Percentiles rank a stretch among this genome's conserved stretches.
Conservation (phyloP, 2,797 vertebrate genomes). For the Odontamblyopus rebecca region DNA sequence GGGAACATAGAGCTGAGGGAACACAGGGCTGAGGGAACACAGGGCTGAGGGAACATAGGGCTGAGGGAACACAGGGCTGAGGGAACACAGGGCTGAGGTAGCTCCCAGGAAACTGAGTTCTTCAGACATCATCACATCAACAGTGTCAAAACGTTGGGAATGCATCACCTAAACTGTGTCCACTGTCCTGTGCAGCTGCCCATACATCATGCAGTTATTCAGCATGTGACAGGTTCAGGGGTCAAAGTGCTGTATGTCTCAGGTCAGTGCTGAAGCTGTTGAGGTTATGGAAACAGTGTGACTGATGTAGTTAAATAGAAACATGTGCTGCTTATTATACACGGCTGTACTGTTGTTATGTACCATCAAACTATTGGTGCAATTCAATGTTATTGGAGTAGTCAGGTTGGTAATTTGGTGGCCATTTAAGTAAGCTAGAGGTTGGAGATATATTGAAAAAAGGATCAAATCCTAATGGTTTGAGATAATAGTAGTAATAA, state of each 20-base stretch:
- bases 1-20: no score
- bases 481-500: no score
- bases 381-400: not conserved
- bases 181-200: slow-evolving; percentile 29
- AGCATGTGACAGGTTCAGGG: slow-evolving; percentile 28
- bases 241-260: slow-evolving; percentile 35
- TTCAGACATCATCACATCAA: slow-evolving; percentile 1
- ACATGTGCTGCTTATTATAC: slow-evolving; percentile 5
- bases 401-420: not conserved
- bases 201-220: slow-evolving; percentile 55
- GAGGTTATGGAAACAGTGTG: slow-evolving; percentile 40
- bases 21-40: no score
- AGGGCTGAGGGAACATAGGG: no score
- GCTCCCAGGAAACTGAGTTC: not conserved
- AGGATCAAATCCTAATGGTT: no score
- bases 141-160: slow-evolving; percentile 1
- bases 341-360: not conserved
- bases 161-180: slow-evolving; percentile 5
- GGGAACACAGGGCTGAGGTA: no score
- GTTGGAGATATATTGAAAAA: no score
- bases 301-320: not conserved
- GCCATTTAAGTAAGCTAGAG: no score
- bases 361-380: not conserved
- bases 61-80: no score
- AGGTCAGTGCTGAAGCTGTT: slow-evolving; percentile 34